Base-by-base conservation (phyloP, 2,888 invertebrate genomes). In the Diarsia brunnea region DNA sequence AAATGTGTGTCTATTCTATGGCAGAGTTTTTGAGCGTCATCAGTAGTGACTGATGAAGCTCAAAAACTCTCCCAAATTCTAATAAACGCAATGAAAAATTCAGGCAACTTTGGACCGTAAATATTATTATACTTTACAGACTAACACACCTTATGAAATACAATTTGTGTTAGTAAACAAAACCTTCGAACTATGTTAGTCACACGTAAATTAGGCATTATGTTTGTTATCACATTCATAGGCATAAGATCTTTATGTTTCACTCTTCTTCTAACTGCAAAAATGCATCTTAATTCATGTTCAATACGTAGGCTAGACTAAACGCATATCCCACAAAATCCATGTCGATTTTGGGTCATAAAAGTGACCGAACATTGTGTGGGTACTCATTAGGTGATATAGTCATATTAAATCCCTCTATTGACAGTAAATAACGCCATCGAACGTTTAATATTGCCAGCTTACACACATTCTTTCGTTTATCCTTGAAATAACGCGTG, bases 391-490 rank as follows among this genome's bases (percentile, higher is more conserved):
- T 58, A 24, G 0, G 53, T 71, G 14, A 14, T 21, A 49, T 24
- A 55, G 45, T 8, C 60, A 5, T 64, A 64, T 69, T 53, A 43
- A 73, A 73, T 69, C 51, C 14, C 65, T 12, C 12, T 66, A 67
- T 74, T 45, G 27, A 66, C 16, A 74, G 19, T 73, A 69, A 75
- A 73, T 73, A 77, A 47, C 38, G 21, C n/a, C 4, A 79, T 53
- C 24, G 47, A n/a, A 51, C 31, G 21, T 68, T 11, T 27, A 66
- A 70, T 76, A 78, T 73, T 51, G 16, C 69, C 60, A 58, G 65
- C 67, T 82, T 79, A 79, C 67, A 71, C n/a, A 47, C 51, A 77
- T 61, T 58, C 65, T 47, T 68, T 51, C 53, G 45, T 64, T 76
- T 16, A 81, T 75, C 69, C 63, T 47, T 49, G 12, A 73, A 73